Evolutionary conservation across 2,888 invertebrate species (phyloP), one percentile per base, ranked within the genome.

Genomic region (Pandemis corylana): DNA sequence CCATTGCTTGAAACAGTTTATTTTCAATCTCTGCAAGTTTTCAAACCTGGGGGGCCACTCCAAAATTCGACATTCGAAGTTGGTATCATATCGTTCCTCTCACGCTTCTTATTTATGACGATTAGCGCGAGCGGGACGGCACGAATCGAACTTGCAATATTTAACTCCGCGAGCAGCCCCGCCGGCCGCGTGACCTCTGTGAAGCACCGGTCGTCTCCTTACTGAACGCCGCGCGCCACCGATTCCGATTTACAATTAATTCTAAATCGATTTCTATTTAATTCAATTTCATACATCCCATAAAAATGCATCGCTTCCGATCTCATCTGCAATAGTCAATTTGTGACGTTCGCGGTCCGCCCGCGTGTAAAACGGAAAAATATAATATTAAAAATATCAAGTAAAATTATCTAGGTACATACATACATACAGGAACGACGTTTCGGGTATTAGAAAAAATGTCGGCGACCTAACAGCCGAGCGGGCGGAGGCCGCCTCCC

Each of bases 351-450:
- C 56, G 44, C 71, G 66, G 59, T 49, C 66, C 46, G 42, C 63
- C 46, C 67, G 63, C 49, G 84, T 81, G 82, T 79, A 80, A 82
- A 85, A 81, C 78, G 78, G 81, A 78, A 80, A 80, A 80, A 81
- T 80, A 76, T 80, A 79, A 80, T 82, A 80, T 78, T 80, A 84
- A 84, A 83, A 77, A 79, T 82, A 77, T 73, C 76, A 84, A 81
- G 80, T 80, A 74, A 74, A 74, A 69, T 74, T 74, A 78, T 79
- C 79, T 80, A 36, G 28, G 28, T 36, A 80, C 82, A 80, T 72
- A 75, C 82, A 80, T 72, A 75, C 78, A 80, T 76, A 82, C 83
- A 87, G 86, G 85, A 87, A 88, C 86, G 83, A 81, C 79, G 76
- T 77, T 77, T 79, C 78, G 81, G 79, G 79, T 81, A 81, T 81